Evolutionary conservation across 2,797 vertebrate genomes (phyloP), one percentile per base, ranked within the genome.

Genomic region (Enteromius paludinosus): DNA sequence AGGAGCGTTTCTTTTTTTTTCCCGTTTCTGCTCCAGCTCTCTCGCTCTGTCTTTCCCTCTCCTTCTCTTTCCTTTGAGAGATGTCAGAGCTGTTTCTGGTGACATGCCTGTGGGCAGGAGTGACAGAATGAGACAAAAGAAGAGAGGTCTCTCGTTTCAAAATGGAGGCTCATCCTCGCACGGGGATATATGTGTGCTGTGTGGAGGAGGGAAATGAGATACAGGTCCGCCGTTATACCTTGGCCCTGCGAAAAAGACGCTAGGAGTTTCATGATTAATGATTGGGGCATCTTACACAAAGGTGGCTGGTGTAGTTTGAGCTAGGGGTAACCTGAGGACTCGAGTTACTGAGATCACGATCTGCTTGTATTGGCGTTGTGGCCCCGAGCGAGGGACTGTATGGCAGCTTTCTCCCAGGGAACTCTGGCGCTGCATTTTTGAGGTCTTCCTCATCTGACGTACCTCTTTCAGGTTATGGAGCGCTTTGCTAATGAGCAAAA

Each of bases 101-200:
- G 90, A 91, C 80, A 88, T 88, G 89, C 88, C 91, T 89, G 78
- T 79, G 82, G 90, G 91, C 87, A 64, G 75, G 75, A 88, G 78
- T 52, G 78, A 78, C 79, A 82, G 81, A 84, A 86, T 35, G 65
- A 86, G 78, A 86, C 87, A 89, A 88, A 86, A 86, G 79, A 79
- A 86, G 68, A 85, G 81, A 85, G 74, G 75, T 69, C 84, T 84
- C 69, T 82, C 62, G 64, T 79, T 86, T 81, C 81, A 86, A 88
- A 85, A 84, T 84, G 78, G 79, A 82, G 81, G 74, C 79, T 83
- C 73, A 79, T 78, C 43, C 79, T 74, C 78, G 47, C 47, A 73
- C 41, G 25, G 76, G 38, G 74, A 80, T 82, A 56, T 72, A 54
- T 79, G 56, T 72, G 49, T n/a, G 49, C 47, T 82, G 45, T 65